Evolutionary conservation across 2,797 vertebrate genomes (phyloP).

Genomic region (Onychomys arenicola): DNA sequence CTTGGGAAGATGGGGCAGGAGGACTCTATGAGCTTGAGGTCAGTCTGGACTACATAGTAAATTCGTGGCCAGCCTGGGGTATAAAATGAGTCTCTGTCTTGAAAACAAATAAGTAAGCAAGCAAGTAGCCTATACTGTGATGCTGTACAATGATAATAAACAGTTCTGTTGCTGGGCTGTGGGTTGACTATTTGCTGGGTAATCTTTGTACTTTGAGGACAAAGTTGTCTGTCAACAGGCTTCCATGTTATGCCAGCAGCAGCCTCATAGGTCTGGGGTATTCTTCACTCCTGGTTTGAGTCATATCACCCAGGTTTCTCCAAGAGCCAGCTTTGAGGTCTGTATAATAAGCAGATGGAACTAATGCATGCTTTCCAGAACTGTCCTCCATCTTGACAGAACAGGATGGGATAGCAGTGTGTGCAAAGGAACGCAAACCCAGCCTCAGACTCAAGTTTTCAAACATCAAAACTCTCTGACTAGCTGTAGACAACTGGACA

Average conservation of each 20-base stretch:
- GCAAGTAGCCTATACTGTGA: rapidly evolving
- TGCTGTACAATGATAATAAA: no score
- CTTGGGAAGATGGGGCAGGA: not conserved
- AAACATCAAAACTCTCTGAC: not conserved
- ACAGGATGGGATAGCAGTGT: rapidly evolving
- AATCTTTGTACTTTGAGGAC: not conserved
- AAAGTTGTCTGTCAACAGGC: not conserved
- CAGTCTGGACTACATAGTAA: not conserved
- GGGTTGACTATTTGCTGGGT: not conserved
- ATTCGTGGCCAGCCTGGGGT: not conserved
- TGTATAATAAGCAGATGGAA: not conserved
- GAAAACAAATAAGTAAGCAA: no score
- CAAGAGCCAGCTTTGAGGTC: not conserved
- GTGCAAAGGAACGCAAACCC: not conserved
- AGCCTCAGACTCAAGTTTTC: not conserved
- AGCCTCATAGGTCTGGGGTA: no score
- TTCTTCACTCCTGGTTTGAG: not conserved
- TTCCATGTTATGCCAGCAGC: not conserved
- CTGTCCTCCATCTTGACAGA: not conserved
- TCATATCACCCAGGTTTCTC: not conserved
- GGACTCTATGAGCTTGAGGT: not conserved
- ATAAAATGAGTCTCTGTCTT: not conserved
- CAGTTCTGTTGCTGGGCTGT: not conserved
- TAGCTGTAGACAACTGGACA: not conserved
- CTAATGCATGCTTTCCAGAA: not conserved